Evolutionary conservation across 2,797 vertebrate genomes (phyloP), one percentile per base, ranked within the genome.

Genomic region (Galagoides demidoff): DNA sequence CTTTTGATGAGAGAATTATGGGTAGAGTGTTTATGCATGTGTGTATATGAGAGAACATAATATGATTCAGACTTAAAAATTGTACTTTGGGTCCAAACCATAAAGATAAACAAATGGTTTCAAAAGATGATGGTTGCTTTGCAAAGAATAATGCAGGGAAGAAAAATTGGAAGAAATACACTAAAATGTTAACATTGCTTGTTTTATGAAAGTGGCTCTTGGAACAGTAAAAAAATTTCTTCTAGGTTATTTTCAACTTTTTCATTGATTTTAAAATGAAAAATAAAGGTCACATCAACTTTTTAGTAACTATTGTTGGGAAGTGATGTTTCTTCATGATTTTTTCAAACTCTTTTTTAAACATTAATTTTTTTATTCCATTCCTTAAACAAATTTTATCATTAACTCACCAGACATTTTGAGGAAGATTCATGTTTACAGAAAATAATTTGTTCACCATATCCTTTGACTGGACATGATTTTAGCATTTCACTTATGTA

Each of bases 251-350:
- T 37, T 49, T 95, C 9, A 83, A 45, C 2, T 13, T 87, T 55
- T 91, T 86, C 17, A 57, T 87, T 71, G 29, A 2, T 83, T 92
- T 96, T 92, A 10, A 63, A 85, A 93, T 74, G 34, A 93, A 94
- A 93, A 81, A 22, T 73, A 61, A 87, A 89, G 7, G 5, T 79
- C 76, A 78, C 0, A 29, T 45, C 45, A 79, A 76, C n/a, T 82
- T 83, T 74, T 84, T 57, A 87, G 1, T 73, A 52, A 76, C 8
- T 37, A 5, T 45, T 77, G 0, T 79, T 71, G 1, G 11, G 4
- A 20, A 71, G 29, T 64, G 22, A 31, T 23, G 10, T 77, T 45
- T 73, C 8, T 57, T 76, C 49, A 31, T 34, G 3, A 78, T 45
- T 88, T 5, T 37, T 70, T 70, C 64, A 64, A 64, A 64, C 11